Evolutionary conservation across 2,113 vertebrate species (phyloP).

Genomic region (Anhinga anhinga): DNA sequence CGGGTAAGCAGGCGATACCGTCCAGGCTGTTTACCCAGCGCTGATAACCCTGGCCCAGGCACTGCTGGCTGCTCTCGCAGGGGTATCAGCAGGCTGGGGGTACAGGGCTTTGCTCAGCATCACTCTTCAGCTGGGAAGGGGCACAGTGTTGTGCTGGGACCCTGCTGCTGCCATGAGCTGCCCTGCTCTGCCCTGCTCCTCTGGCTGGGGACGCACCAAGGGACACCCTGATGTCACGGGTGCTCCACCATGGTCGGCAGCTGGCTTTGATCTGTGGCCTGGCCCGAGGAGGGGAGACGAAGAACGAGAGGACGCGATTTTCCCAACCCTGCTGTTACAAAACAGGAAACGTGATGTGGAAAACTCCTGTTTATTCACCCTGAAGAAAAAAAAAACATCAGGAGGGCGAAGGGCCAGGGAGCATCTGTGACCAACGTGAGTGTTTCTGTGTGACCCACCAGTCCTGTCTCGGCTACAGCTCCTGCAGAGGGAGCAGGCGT

Average conservation of each 20-base stretch:
- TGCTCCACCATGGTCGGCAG: accelerated
- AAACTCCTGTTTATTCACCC: constrained; percentile 40
- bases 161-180: neutral
- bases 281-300: neutral
- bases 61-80: neutral
- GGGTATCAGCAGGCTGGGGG: accelerated
- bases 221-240: neutral
- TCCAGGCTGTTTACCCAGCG: neutral
- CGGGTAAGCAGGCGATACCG: neutral
- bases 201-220: accelerated
- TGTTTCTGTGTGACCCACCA: accelerated
- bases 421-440: neutral
- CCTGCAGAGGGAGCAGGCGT: neutral
- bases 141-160: accelerated
- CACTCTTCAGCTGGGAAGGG: neutral
- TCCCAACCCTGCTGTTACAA: neutral
- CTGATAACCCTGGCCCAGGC: neutral
- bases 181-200: neutral
- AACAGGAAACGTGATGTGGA: neutral
- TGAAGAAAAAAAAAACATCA: neutral
- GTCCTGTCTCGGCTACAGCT: neutral
- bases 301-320: neutral
- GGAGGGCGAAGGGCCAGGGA: neutral
- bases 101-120: neutral
- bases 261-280: accelerated